These are phyloP conservation scores for Callinectes sapidus DNA, from an alignment of 2,888 invertebrate genomes.

Conservation along the genomic window DNA sequence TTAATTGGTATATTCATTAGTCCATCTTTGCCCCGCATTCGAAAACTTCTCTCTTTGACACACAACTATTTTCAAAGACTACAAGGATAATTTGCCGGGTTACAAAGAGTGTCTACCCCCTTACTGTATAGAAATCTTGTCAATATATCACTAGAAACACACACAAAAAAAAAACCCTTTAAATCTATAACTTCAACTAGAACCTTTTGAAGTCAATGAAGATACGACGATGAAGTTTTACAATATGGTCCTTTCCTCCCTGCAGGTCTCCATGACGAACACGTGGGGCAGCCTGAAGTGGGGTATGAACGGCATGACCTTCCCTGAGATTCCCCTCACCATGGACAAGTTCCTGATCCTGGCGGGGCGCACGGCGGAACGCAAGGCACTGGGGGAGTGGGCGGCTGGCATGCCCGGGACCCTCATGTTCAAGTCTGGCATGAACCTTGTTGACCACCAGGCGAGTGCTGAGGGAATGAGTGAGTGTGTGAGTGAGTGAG, in stretches of 20 bases:
- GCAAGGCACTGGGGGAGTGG: slow-evolving; percentile 73
- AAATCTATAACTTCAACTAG: too few relatives aligned
- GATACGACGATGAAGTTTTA: neutral
- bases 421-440: slow-evolving; percentile 82
- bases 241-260: neutral
- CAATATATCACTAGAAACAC: too few relatives aligned
- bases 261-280: slow-evolving; percentile 59
- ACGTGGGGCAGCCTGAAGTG: slow-evolving; percentile 61
- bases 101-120: too few relatives aligned
- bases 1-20: too few relatives aligned
- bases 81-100: too few relatives aligned
- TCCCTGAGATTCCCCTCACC: slow-evolving; percentile 57
- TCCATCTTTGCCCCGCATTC: too few relatives aligned
- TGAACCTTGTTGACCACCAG: slow-evolving; percentile 81
- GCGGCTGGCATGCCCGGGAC: slow-evolving; percentile 76
- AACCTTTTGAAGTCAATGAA: too few relatives aligned
- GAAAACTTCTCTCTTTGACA: too few relatives aligned
- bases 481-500: neutral
- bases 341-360: slow-evolving; percentile 67
- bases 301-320: slow-evolving; percentile 67
- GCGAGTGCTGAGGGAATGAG: slow-evolving; percentile 37
- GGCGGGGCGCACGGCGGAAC: slow-evolving; percentile 59
- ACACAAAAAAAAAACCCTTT: too few relatives aligned
- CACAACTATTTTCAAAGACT: too few relatives aligned
- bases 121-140: too few relatives aligned